phyloP scores from a whole-genome alignment of 2,888 invertebrate genomes.

The Corythucha ciliata region DNA sequence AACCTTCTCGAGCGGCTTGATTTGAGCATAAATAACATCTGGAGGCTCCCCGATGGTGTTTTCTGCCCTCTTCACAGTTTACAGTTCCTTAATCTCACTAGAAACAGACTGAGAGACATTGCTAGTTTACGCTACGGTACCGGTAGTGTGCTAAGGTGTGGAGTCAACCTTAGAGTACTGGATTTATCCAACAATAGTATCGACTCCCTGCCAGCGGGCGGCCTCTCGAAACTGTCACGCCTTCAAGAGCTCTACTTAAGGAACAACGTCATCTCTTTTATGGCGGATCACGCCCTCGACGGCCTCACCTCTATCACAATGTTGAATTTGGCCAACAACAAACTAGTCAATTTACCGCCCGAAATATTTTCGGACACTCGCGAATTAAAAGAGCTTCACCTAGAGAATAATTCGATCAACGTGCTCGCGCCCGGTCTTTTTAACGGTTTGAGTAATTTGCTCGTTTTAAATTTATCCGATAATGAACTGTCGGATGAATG shows the following conservation, averaged over 20 bases:
- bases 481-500: conserved; percentile 74
- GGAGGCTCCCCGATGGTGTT: conserved; percentile 65
- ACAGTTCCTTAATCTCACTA: conserved; percentile 67
- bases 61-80: conserved; percentile 65
- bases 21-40: conserved; percentile 70
- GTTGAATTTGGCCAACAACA: conserved; percentile 70
- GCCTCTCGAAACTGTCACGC: conserved; percentile 59
- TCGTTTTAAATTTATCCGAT: conserved; percentile 65
- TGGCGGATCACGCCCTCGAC: conserved; percentile 69
- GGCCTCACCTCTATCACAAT: conserved; percentile 62
- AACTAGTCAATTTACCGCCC: conserved; percentile 67
- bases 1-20: conserved; percentile 63
- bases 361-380: conserved; percentile 70
- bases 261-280: conserved; percentile 63
- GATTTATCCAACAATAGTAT: conserved; percentile 72
- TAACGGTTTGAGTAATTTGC: conserved; percentile 61
- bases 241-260: conserved; percentile 66
- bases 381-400: conserved; percentile 67
- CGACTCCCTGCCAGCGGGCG: conserved; percentile 60
- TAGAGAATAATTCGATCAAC: conserved; percentile 72
- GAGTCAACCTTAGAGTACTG: conserved; percentile 56
- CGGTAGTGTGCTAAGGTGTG: conserved; percentile 51
- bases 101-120: conserved; percentile 67
- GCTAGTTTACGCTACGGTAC: conserved; percentile 59
- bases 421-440: conserved; percentile 72